phyloP scores from a whole-genome alignment of 1,140 invertebrate species.

The Macrostomum lignano region DNA sequence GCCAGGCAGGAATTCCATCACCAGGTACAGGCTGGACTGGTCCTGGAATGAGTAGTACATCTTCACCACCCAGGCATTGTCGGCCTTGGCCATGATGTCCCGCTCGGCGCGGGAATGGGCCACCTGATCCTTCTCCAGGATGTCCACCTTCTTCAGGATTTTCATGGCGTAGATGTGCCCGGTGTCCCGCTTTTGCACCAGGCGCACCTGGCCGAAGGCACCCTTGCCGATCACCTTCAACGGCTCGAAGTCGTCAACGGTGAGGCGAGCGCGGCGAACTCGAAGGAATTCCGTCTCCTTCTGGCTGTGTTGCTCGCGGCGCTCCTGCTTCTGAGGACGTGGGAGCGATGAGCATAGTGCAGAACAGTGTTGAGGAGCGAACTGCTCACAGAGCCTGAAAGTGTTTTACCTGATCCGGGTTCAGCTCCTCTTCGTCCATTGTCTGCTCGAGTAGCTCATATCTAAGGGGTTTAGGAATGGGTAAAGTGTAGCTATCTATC shows the following conservation, averaged over 20 bases:
- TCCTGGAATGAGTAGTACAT: conserved; percentile 99
- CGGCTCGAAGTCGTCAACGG: conserved; percentile 90
- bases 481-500: too few species aligned
- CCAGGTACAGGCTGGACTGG: conserved; percentile 86
- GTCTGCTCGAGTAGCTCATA: too few species aligned
- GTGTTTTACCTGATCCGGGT: too few species aligned
- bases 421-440: too few species aligned
- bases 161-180: conserved; percentile 99
- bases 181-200: conserved; percentile 97
- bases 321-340: conserved; percentile 30
- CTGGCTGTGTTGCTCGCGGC: conserved; percentile 62
- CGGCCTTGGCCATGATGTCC: conserved; percentile 86
- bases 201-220: conserved; percentile 77
- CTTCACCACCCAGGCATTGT: conserved; percentile 98
- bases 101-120: conserved; percentile 91
- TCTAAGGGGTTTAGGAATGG: too few species aligned
- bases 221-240: conserved; percentile 87
- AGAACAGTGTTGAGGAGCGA: too few species aligned
- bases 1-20: conserved; percentile 97
- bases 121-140: conserved; percentile 90
- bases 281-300: conserved; percentile 93
- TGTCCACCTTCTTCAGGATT: conserved; percentile 87
- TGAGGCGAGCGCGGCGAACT: conserved; percentile 68
- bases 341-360: too few species aligned
- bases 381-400: too few species aligned